These are phyloP conservation scores for Drosophila athabasca DNA, from an alignment of 1,140 invertebrate genomes.

Conservation along the genomic window DNA sequence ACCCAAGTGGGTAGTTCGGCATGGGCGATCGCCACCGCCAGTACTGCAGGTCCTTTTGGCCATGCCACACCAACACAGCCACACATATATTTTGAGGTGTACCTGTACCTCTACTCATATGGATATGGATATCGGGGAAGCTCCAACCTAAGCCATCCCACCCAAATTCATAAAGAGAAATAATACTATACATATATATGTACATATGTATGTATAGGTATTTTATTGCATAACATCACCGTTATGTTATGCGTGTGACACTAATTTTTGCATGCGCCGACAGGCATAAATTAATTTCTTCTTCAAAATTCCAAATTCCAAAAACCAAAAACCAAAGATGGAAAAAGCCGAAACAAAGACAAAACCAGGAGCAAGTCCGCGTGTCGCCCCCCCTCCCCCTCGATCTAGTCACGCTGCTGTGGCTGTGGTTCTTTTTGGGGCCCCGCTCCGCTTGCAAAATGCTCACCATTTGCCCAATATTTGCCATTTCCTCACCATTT, in stretches of 20 bases:
- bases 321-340: background rate
- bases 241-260: slow-evolving; percentile 80
- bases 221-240: slow-evolving; percentile 69
- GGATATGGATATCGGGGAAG: slow-evolving; percentile 45
- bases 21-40: no score
- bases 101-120: slow-evolving; percentile 17
- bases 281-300: slow-evolving; percentile 67
- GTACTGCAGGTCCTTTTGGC: no score
- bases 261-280: slow-evolving; percentile 73
- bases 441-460: slow-evolving; percentile 61
- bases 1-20: no score
- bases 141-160: slow-evolving; percentile 42
- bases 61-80: slow-evolving; percentile 27
- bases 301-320: slow-evolving; percentile 5
- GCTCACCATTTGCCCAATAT: slow-evolving; percentile 72
- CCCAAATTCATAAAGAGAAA: slow-evolving; percentile 48
- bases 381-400: slow-evolving; percentile 2
- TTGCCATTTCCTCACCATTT: slow-evolving; percentile 76
- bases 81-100: slow-evolving; percentile 1
- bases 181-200: background rate
- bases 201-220: background rate
- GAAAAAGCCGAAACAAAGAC: background rate
- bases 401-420: slow-evolving; percentile 63
- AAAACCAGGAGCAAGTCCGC: slow-evolving; percentile 14
- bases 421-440: slow-evolving; percentile 63